These are phyloP conservation scores for Drosophila pseudotalamancana DNA, from an alignment of 2,888 invertebrate genomes.

Conservation along the genomic window DNA sequence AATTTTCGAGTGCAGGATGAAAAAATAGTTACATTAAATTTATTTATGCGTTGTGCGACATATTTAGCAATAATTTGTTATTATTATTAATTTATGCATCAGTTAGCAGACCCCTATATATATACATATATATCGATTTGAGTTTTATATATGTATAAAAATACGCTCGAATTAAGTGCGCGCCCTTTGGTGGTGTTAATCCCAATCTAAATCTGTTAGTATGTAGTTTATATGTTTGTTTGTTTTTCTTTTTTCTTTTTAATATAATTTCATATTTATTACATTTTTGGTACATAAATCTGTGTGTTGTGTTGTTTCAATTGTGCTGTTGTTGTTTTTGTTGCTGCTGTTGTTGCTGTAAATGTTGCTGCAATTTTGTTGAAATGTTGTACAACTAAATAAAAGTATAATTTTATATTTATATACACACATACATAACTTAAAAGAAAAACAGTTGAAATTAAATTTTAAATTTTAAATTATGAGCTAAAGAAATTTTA, in stretches of 20 bases:
- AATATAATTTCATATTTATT: slow-evolving; percentile 81
- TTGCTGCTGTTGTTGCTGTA: slow-evolving; percentile 23
- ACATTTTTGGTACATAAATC: slow-evolving; percentile 83
- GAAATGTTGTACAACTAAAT: slow-evolving; percentile 60
- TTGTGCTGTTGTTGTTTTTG: slow-evolving; percentile 46
- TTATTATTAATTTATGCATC: slow-evolving; percentile 2
- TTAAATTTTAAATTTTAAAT: slow-evolving; percentile 50
- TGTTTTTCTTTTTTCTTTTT: slow-evolving; percentile 50
- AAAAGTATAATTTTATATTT: slow-evolving; percentile 58
- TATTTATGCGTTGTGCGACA: slow-evolving; percentile 23
- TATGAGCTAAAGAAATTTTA: slow-evolving; percentile 39
- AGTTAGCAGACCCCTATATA: slow-evolving; percentile 7
- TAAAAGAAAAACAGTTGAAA: slow-evolving; percentile 56
- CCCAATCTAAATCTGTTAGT: slow-evolving; percentile 31
- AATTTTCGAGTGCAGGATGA: slow-evolving; percentile 38
- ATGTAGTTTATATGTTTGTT: slow-evolving; percentile 24
- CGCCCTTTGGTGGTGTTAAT: slow-evolving; percentile 34
- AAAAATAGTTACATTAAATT: slow-evolving; percentile 43
- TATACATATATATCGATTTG: slow-evolving; percentile 32
- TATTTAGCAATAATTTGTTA: slow-evolving; percentile 7
- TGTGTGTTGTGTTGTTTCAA: slow-evolving; percentile 52
- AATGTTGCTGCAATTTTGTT: slow-evolving; percentile 39
- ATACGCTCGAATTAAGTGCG: slow-evolving; percentile 40
- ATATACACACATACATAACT: slow-evolving; percentile 62
- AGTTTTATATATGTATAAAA: slow-evolving; percentile 57